Evolutionary conservation across 23 tunicate species (phyloP).

Genomic region (Aplidium turbinatum): DNA sequence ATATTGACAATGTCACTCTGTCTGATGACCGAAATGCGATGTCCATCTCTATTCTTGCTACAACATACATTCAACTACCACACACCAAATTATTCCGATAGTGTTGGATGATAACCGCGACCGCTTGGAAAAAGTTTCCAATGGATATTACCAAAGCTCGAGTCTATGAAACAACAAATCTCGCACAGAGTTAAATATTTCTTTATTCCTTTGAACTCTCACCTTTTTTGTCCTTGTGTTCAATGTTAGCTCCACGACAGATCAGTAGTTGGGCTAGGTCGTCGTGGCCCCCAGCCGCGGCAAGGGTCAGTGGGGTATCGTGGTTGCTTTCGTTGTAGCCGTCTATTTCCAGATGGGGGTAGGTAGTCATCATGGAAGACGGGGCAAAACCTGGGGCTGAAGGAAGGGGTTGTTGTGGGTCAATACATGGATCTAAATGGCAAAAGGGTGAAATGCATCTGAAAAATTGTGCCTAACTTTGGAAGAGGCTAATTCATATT

Average conservation of each 20-base stretch:
- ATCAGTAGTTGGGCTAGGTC: slow-evolving; percentile 78
- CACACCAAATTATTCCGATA: too few relatives aligned
- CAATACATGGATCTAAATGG: not conserved
- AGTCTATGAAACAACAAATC: too few relatives aligned
- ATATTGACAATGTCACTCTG: too few relatives aligned
- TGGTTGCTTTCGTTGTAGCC: slow-evolving; percentile 82
- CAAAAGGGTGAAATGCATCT: not conserved
- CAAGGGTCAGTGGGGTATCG: slow-evolving; percentile 93
- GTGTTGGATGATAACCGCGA: too few relatives aligned
- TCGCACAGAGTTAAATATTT: not conserved
- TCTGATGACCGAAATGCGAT: too few relatives aligned
- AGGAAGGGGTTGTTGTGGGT: not conserved
- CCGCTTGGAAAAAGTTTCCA: too few relatives aligned
- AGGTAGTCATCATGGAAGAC: not conserved
- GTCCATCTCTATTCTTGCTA: too few relatives aligned
- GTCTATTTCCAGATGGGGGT: slow-evolving; percentile 44
- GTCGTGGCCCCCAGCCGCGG: slow-evolving; percentile 88
- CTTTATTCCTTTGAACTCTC: not conserved
- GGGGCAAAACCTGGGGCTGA: slow-evolving; percentile 30
- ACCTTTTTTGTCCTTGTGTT: slow-evolving; percentile 97
- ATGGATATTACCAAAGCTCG: too few relatives aligned
- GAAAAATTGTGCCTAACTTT: too few relatives aligned
- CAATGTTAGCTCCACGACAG: slow-evolving; percentile 73
- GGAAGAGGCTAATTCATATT: too few relatives aligned
- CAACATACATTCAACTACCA: too few relatives aligned